These are phyloP conservation scores for Eledone cirrhosa DNA, from an alignment of 2,888 invertebrate genomes.

Conservation along the genomic window DNA sequence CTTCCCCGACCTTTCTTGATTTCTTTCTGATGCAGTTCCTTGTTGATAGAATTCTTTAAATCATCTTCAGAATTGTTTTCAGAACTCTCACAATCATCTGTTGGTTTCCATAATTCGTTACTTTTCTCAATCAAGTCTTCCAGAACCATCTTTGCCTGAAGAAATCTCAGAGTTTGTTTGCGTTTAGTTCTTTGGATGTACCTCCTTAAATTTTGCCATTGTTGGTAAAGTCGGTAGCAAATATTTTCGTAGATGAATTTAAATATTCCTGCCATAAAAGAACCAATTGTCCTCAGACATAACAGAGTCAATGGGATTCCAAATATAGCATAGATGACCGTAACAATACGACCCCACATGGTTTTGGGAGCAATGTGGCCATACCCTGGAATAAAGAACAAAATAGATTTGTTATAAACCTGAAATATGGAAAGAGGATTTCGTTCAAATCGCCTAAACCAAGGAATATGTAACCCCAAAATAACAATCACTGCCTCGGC, in stretches of 20 bases:
- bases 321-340: slow-evolving; percentile 56
- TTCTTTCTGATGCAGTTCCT: neutral
- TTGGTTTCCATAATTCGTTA: slow-evolving; percentile 5
- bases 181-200: neutral
- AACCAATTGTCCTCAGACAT: slow-evolving; percentile 56
- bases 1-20: neutral
- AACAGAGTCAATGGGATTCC: slow-evolving; percentile 60
- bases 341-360: slow-evolving; percentile 47
- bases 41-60: slow-evolving; percentile 26
- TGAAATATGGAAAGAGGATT: too few relatives aligned
- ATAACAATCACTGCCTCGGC: too few relatives aligned
- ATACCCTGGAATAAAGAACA: slow-evolving; percentile 48
- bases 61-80: slow-evolving; percentile 4
- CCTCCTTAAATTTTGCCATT: neutral
- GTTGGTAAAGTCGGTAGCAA: neutral
- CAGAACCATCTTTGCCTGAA: neutral
- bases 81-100: slow-evolving; percentile 22
- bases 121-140: slow-evolving; percentile 15
- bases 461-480: too few relatives aligned
- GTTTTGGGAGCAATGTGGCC: slow-evolving; percentile 59
- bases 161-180: neutral
- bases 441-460: too few relatives aligned
- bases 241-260: slow-evolving; percentile 34
- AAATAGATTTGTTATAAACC: neutral
- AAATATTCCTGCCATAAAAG: slow-evolving; percentile 55